Evolutionary conservation across 2,888 invertebrate genomes (phyloP).

Genomic region (Dynastes grantii): DNA sequence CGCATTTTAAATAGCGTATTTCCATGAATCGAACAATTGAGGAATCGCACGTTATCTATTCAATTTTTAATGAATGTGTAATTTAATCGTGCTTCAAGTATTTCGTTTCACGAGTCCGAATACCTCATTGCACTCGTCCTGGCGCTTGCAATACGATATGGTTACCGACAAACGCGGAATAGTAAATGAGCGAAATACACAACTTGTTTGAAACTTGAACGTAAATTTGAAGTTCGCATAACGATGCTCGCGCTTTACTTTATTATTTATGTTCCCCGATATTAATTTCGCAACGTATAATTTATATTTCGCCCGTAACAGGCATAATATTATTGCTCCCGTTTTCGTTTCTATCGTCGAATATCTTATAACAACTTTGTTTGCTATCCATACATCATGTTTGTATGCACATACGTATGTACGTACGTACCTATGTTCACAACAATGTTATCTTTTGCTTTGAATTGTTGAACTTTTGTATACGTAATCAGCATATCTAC

Average conservation of each 20-base stretch:
- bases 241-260: not conserved
- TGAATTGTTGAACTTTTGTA: not conserved
- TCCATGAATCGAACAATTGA: no score
- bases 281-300: conserved; percentile 9
- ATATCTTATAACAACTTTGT: conserved; percentile 6
- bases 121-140: no score
- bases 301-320: not conserved
- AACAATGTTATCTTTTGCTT: not conserved
- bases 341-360: not conserved
- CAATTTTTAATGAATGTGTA: no score
- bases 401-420: not conserved
- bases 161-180: no score
- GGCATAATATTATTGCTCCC: not conserved
- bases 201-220: not conserved
- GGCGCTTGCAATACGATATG: no score
- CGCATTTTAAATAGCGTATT: no score
- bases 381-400: not conserved
- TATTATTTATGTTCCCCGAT: not conserved
- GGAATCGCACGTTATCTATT: no score
- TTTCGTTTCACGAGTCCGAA: no score
- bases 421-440: not conserved
- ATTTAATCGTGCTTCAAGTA: no score
- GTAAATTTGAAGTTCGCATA: conserved; percentile 6
- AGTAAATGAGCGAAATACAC: no score
- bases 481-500: no score